These are phyloP conservation scores for Ceratoteleas bidentatus DNA, from an alignment of 1,140 invertebrate genomes.

Conservation along the genomic window DNA sequence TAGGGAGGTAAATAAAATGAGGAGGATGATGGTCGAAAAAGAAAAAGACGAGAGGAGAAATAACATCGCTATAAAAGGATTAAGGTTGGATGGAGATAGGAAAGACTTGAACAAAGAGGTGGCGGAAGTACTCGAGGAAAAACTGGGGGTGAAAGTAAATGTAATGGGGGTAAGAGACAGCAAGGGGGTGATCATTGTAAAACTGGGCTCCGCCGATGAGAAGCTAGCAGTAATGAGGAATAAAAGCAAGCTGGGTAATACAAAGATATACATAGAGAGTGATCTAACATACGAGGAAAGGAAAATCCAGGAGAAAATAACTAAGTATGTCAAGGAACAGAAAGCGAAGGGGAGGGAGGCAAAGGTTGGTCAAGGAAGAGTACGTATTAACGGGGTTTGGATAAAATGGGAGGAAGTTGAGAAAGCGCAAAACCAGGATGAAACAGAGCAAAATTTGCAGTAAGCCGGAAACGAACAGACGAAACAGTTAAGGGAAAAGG, in stretches of 20 bases:
- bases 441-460: neutral
- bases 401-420: conserved; percentile 24
- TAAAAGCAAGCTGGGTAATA: neutral
- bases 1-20: too few species aligned
- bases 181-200: neutral
- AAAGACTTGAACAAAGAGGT: too few species aligned
- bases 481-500: neutral
- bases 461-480: neutral
- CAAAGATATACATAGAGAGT: neutral
- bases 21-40: too few species aligned
- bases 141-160: conserved; percentile 2
- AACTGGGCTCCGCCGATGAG: neutral
- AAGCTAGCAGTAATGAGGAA: conserved; percentile 6
- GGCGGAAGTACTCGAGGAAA: too few species aligned
- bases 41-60: too few species aligned
- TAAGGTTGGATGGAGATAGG: too few species aligned
- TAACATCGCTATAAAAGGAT: too few species aligned
- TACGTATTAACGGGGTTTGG: conserved; percentile 14
- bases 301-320: neutral
- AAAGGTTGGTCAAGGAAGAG: neutral
- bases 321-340: neutral
- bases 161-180: neutral
- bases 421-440: neutral
- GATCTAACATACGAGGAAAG: conserved; percentile 10
- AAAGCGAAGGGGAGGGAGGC: neutral